Evolutionary conservation across 2,888 invertebrate genomes (phyloP), one percentile per base, ranked within the genome.

Genomic region (Mesochorus sp.): DNA sequence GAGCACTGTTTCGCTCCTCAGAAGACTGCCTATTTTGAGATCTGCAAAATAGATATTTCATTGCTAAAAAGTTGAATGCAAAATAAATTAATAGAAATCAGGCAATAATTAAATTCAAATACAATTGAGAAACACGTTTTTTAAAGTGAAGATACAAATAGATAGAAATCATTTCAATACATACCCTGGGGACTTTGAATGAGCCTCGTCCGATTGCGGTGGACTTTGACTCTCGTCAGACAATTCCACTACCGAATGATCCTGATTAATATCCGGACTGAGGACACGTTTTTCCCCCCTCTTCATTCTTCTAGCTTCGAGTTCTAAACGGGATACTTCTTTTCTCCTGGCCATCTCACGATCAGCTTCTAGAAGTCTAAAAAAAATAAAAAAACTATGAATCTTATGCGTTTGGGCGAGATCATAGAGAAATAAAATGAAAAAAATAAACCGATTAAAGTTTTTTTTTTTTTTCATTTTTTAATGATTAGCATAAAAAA

Each of bases 321-420:
- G 90, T 87, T 96, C 96, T 66, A 93, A 93, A 19, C 95, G 92
- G 0, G 95, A 95, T 64, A 94, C 94, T 88, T 96, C 95, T 89
- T 96, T 96, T 67, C 96, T 93, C 83, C 95, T 93, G 1, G 95
- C 95, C 94, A 95, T 96, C 91, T 96, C 95, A 28, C 96, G 86
- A 21, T 91, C 90, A 0, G 91, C 91, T 73, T 90, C 90, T 49
- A 91, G 68, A 3, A 91, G 83, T 47, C 89, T 87, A 42, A 42
- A 82, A 1, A 37, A 61, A 53, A 24, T 6, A 53, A 28, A 34
- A 21, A 49, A 17, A 28, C 12, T 34, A 42, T 39, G 12, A 39
- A 12, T 39, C 6, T 12, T 6, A 6, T 12, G 12, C 2, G n/a
- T 55, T 34, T 6, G 4, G 24, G 19, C 17, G 39, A 72, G 49